Base-by-base conservation (phyloP, 2,113 vertebrate species). In the Hystrix cristata region DNA sequence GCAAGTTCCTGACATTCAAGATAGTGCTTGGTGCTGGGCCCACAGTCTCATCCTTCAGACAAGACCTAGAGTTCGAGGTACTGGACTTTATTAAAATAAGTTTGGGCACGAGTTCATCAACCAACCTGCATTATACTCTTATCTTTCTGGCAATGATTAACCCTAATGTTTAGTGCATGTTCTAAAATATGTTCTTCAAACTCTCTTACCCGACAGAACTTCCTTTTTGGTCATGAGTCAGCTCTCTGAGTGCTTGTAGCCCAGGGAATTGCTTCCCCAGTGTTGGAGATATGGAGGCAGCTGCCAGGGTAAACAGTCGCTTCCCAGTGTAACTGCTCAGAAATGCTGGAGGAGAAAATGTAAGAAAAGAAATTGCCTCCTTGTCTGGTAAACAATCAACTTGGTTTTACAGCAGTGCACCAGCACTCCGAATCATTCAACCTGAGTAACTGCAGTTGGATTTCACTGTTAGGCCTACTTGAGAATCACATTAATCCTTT, bases 341-440 rank as follows among this genome's bases (percentile, higher is more conserved):
- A 97, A 98, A 97, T 74, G 94, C 95, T 97, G 91, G 94, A 96
- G 85, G 67, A 97, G 96, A 98, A 92, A 83, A 34, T 60, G 10
- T 88, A 97, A 97, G 96, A 96, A 96, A 96, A 95, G 91, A 97
- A 97, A 98, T 96, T 96, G 67, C 93, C 97, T 98, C 90, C 95
- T 95, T 92, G 69, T 90, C 95, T 97, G 97, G 82, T 93, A 86
- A 96, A 95, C 82, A 74, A 23, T 46, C 88, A 93, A 69, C 94
- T 95, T 4, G 92, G 97, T 93, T 93, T 97, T 95, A 95, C 43
- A 93, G 46, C 19, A 91, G 55, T 83, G 88, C 16, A 34, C 60
- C 57, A 57, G 23, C 8, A 38, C 93, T 96, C 71, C 7, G 96
- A 97, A 95, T 96, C 95, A 96, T 95, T 97, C 97, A 97, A 74